Evolutionary conservation across 2,797 vertebrate genomes (phyloP).

Genomic region (Chromobotia macracanthus): DNA sequence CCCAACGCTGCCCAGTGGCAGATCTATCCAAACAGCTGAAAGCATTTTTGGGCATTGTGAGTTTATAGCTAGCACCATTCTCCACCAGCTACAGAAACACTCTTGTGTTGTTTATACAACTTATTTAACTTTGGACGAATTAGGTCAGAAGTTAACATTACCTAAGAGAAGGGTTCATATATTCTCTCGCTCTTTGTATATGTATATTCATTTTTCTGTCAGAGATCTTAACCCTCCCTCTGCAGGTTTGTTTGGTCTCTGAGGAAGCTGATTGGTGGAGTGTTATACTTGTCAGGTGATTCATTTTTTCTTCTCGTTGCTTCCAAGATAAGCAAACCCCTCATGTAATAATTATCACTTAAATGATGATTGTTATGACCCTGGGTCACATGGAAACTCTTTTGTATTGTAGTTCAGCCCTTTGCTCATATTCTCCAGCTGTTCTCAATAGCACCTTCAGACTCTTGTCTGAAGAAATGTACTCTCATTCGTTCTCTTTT

Average conservation of each 20-base stretch:
- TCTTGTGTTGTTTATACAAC: no score
- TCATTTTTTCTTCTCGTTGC: background rate
- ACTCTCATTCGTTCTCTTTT: background rate
- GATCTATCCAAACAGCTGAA: slow-evolving; percentile 9
- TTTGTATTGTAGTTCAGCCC: background rate
- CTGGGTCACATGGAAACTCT: background rate
- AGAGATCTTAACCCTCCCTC: no score
- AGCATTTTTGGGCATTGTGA: background rate
- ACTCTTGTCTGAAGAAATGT: no score
- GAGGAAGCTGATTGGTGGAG: no score
- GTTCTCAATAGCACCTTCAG: slow-evolving; percentile 9
- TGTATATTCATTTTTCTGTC: no score
- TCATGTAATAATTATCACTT: slow-evolving; percentile 18
- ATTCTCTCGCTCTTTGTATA: no score
- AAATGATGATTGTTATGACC: slow-evolving; percentile 28
- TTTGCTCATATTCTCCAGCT: background rate
- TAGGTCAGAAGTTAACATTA: no score
- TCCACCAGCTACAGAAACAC: no score
- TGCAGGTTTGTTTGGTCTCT: no score
- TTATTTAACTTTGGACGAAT: no score
- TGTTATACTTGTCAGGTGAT: slow-evolving; percentile 1
- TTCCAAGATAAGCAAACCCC: slow-evolving; percentile 20
- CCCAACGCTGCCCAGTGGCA: background rate
- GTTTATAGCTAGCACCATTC: background rate
- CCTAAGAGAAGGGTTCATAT: no score